Evolutionary conservation across 2,888 invertebrate genomes (phyloP).

Genomic region (Psococerastis gibbosa): DNA sequence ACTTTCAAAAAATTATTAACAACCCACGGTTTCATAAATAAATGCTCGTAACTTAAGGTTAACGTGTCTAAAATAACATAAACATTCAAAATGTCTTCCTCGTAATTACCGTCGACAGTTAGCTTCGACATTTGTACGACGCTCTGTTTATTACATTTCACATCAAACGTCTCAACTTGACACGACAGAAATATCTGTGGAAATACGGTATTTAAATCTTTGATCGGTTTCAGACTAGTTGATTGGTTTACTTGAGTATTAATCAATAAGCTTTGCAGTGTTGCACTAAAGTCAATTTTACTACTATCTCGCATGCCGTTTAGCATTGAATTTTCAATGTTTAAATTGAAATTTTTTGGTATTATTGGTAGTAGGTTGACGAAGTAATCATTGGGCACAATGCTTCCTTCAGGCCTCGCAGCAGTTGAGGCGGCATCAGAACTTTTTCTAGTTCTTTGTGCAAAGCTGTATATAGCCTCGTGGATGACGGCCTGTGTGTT

Average conservation of each 20-base stretch:
- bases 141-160: conserved; percentile 38
- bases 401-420: background rate
- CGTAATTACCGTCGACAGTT: conserved; percentile 43
- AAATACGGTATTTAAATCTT: conserved; percentile 18
- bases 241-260: conserved; percentile 8
- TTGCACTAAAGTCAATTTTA: conserved; percentile 49
- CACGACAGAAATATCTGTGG: conserved; percentile 43
- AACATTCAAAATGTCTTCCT: conserved; percentile 42
- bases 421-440: conserved; percentile 12
- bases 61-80: conserved; percentile 50
- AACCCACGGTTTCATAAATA: conserved; percentile 37
- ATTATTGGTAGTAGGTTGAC: conserved; percentile 8
- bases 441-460: conserved; percentile 25
- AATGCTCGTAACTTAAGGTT: conserved; percentile 45
- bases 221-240: conserved; percentile 9
- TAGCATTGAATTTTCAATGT: conserved; percentile 50
- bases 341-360: conserved; percentile 40
- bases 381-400: background rate
- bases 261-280: conserved; percentile 36
- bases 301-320: conserved; percentile 47
- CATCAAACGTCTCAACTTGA: conserved; percentile 39
- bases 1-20: conserved; percentile 33
- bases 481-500: conserved; percentile 30
- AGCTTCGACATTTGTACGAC: conserved; percentile 34
- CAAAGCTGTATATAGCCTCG: conserved; percentile 30